Base-by-base conservation (phyloP, 1,140 invertebrate genomes). In the Telenomus remus region DNA sequence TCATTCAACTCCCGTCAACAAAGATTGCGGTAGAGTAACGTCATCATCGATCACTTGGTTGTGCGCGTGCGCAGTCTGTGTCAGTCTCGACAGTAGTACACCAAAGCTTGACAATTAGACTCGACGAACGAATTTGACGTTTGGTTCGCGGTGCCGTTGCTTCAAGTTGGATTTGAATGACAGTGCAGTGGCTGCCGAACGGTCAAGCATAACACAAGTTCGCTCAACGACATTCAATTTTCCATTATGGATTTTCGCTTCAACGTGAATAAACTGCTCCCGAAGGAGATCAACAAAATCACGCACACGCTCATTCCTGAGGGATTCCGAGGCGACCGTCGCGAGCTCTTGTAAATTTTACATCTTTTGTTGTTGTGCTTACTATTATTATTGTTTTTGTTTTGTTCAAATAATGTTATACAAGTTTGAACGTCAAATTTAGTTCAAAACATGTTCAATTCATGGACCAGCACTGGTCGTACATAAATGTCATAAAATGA, bases 211-310 rank as follows among this genome's bases (percentile, higher is more conserved):
- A 44, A 44, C 6, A 13, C 6, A 44, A 13, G 1, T 12, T 44
- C 13, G n/a, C 43, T 12, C n/a, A 13, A 7, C 11, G 13, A 3
- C 3, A 13, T 11, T 44, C 43, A 39, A 4, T 44, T 13, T 13
- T 44, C 43, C 3, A 13, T 3, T 96, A 91, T 91, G 89, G 91
- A 92, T 81, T 92, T 92, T 83, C 89, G 89, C 68, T 92, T 91
- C 82, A 88, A 91, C 79, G 85, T 92, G 60, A 91, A 89, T 78
- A 90, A 89, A 69, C 81, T 91, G 43, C 89, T 92, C 66, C 88
- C 89, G 16, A 86, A 89, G 68, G 86, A 88, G 55, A 90, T 92
- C 66, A 90, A 91, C 70, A 91, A 91, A 84, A 89, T 92, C 70
- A 87, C 88, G 53, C 89, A 90, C 14, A 91, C 86, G 55, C 84